Evolutionary conservation across 2,888 invertebrate genomes (phyloP).

Genomic region (Malthinus flaveolus): DNA sequence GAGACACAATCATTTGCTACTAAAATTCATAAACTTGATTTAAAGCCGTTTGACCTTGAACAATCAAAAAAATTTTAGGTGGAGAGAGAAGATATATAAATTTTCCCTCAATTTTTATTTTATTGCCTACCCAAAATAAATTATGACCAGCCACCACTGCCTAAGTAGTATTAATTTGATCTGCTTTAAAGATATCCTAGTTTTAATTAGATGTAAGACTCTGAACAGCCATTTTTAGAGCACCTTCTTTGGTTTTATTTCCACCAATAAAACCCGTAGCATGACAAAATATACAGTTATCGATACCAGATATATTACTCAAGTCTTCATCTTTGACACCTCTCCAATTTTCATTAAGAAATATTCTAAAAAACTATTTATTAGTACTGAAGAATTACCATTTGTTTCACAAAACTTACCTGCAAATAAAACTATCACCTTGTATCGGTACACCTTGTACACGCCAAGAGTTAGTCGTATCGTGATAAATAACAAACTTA

Average conservation of each 20-base stretch:
- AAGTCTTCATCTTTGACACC: slow-evolving; percentile 81
- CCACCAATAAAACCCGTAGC: slow-evolving; percentile 92
- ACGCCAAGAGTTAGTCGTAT: slow-evolving; percentile 72
- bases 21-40: too few relatives aligned
- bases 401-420: slow-evolving; percentile 53
- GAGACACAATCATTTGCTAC: too few relatives aligned
- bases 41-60: too few relatives aligned
- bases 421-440: slow-evolving; percentile 70
- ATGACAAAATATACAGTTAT: slow-evolving; percentile 85
- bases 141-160: too few relatives aligned
- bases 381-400: not conserved
- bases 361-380: slow-evolving; percentile 49
- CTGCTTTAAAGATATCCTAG: too few relatives aligned
- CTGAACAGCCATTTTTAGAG: slow-evolving; percentile 79
- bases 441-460: slow-evolving; percentile 81
- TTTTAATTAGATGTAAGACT: slow-evolving; percentile 57
- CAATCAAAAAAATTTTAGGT: too few relatives aligned
- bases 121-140: too few relatives aligned
- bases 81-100: too few relatives aligned
- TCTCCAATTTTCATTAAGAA: slow-evolving; percentile 81
- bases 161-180: too few relatives aligned
- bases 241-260: slow-evolving; percentile 77
- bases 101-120: too few relatives aligned
- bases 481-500: slow-evolving; percentile 75
- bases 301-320: slow-evolving; percentile 67